Base-by-base conservation (phyloP, 2,888 invertebrate genomes). In the Girardia tigrina region DNA sequence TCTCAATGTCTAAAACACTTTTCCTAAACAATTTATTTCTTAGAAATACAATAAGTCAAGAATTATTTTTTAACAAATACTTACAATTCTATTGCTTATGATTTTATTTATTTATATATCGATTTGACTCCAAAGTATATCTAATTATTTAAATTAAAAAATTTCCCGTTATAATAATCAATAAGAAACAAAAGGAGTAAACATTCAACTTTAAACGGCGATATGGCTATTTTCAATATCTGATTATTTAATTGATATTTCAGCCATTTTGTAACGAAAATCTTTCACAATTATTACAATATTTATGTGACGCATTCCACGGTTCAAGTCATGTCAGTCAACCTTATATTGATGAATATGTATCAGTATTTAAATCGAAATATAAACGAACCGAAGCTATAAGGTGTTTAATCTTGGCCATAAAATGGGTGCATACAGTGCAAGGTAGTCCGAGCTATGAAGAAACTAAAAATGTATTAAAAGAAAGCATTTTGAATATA, bases 381-480 rank as follows among this genome's bases (percentile, higher is more conserved):
- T 56, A 56, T 56, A 56, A 16, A 56, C 4, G 56, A 12, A 23
- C n/a, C 4, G 56, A 56, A 56, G 56, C 56, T 2, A 56, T 56
- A 2, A 56, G 23, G 23, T 56, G 56, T 16, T 56, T 56, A 16
- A 23, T 56, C 6, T 56, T 56, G 23, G 56, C 56, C 4, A 56
- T 56, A 8, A 56, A 56, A n/a, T 56, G 56, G 56, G 56, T 56
- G 4, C 56, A 56, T 56, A 56, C 4, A 12, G 56, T 56, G n/a
- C 56, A 56, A 56, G n/a, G 56, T 56, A 56, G 56, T 56, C 56
- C 56, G n/a, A 56, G n/a, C 23, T 56, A 56, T 16, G 56, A 56
- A n/a, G 2, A 56, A 56, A 56, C 56, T 16, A 56, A 56, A 56
- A 23, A 56, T 56, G n/a, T 56, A 8, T 56, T 56, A 56, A 56